Conservation (phyloP, 2,888 invertebrate genomes). For the Suillia variegata region DNA sequence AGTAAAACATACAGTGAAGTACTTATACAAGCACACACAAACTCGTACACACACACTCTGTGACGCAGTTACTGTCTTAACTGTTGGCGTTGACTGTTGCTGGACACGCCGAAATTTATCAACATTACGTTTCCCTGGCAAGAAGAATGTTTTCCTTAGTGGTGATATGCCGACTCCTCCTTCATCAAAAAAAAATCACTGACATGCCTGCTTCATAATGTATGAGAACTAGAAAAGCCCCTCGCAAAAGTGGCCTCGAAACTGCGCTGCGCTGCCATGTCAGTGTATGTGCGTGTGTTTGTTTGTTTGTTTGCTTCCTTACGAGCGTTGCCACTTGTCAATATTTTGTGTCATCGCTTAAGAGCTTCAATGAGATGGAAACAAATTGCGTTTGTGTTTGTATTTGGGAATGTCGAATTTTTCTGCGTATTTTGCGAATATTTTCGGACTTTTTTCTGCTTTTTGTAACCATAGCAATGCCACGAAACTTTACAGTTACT, state of each 20-base stretch:
- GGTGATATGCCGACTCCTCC: no score
- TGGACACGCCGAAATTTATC: constrained; percentile 40
- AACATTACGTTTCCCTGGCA: constrained; percentile 29
- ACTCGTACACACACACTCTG: no score
- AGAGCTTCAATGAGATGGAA: constrained; percentile 1
- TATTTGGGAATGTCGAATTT: no score
- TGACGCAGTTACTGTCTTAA: no score
- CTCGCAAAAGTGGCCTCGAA: background rate
- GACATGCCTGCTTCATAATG: constrained; percentile 15
- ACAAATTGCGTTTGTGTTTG: constrained; percentile 1
- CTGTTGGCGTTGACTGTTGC: no score
- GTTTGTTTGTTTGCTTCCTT: no score
- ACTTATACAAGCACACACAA: background rate
- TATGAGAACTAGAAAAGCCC: background rate
- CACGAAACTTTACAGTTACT: no score
- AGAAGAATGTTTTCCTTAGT: no score
- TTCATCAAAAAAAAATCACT: constrained; percentile 4
- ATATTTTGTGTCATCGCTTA: background rate
- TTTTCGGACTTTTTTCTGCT: no score
- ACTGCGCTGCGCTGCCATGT: background rate
- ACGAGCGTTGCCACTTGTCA: constrained; percentile 1
- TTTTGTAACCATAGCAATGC: no score
- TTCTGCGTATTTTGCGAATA: no score
- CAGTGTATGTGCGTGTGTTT: no score
- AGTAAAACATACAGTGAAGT: background rate